Evolutionary conservation across 2,888 invertebrate genomes (phyloP).

Genomic region (Aspidapion aeneum): DNA sequence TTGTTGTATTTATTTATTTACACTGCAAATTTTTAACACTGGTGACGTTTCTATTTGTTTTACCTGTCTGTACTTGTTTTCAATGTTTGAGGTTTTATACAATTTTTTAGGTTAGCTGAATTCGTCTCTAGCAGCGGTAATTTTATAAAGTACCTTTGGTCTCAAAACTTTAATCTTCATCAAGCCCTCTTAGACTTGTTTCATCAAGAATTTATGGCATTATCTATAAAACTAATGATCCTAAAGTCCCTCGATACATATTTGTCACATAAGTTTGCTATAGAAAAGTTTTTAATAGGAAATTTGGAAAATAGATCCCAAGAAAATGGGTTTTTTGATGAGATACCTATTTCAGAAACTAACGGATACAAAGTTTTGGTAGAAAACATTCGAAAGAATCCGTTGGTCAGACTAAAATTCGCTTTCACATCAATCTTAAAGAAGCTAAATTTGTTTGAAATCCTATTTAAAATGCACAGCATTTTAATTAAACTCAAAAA

Average conservation of each 20-base stretch:
- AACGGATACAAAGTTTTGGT: slow-evolving; percentile 72
- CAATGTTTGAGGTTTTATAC: no score
- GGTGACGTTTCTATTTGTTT: no score
- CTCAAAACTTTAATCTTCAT: slow-evolving; percentile 59
- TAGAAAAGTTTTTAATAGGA: slow-evolving; percentile 58
- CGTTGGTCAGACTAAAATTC: slow-evolving; percentile 77
- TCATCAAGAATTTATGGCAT: slow-evolving; percentile 81
- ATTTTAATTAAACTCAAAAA: slow-evolving; percentile 45
- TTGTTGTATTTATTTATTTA: no score
- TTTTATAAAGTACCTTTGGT: slow-evolving; percentile 54
- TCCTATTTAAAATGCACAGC: slow-evolving; percentile 63
- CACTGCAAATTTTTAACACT: no score
- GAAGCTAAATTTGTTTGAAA: slow-evolving; percentile 83
- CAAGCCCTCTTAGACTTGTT: slow-evolving; percentile 72
- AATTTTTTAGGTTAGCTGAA: slow-evolving; percentile 60
- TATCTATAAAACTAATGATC: slow-evolving; percentile 86
- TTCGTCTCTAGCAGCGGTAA: slow-evolving; percentile 64
- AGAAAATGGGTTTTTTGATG: slow-evolving; percentile 45
- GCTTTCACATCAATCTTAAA: slow-evolving; percentile 77
- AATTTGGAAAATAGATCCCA: slow-evolving; percentile 18
- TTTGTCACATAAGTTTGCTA: slow-evolving; percentile 61
- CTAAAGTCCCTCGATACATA: slow-evolving; percentile 79
- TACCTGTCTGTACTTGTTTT: no score
- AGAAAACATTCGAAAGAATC: slow-evolving; percentile 57
- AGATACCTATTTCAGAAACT: slow-evolving; percentile 49